Percentiles rank a stretch among this genome's conserved stretches.
Evolutionary conservation across 2,888 invertebrate genomes (phyloP).

Genomic region (Ischnus inquisitorius): DNA sequence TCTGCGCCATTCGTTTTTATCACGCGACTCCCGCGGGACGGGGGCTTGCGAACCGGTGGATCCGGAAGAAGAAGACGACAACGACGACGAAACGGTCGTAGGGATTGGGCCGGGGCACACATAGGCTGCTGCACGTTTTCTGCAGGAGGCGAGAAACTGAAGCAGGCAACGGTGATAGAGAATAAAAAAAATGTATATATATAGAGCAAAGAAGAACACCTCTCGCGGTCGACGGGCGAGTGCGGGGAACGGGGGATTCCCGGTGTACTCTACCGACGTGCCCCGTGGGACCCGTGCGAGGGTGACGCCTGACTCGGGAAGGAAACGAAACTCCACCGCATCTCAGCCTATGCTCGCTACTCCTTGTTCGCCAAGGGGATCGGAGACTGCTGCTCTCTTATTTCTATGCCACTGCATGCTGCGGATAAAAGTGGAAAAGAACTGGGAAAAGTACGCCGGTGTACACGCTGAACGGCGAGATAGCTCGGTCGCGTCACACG

Average conservation of each 20-base stretch:
- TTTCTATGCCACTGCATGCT: constrained; percentile 28
- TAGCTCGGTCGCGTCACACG: constrained; percentile 77
- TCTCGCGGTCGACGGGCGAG: constrained; percentile 56
- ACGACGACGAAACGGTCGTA: constrained; percentile 4
- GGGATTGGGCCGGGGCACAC: constrained; percentile 47
- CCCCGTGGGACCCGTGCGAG: constrained; percentile 76
- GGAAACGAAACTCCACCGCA: constrained; percentile 65
- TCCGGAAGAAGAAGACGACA: constrained; percentile 34
- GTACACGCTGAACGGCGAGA: constrained; percentile 15
- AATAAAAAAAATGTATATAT: constrained; percentile 7
- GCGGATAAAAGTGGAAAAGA: constrained; percentile 38
- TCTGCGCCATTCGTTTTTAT: constrained; percentile 85
- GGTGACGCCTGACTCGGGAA: constrained; percentile 66
- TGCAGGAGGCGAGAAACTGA: constrained; percentile 37
- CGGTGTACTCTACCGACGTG: constrained; percentile 66
- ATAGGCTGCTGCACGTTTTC: constrained; percentile 47
- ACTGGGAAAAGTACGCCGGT: not conserved
- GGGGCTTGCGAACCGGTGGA: constrained; percentile 53
- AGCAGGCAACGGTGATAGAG: constrained; percentile 37
- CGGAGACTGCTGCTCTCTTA: constrained; percentile 47
- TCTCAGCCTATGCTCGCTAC: constrained; percentile 49
- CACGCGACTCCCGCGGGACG: constrained; percentile 74
- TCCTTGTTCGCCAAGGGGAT: constrained; percentile 55
- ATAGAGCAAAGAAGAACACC: constrained; percentile 17
- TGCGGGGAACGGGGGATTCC: not conserved